Evolutionary conservation across 2,888 invertebrate species (phyloP), one percentile per base, ranked within the genome.

Genomic region (Homarus gammarus): DNA sequence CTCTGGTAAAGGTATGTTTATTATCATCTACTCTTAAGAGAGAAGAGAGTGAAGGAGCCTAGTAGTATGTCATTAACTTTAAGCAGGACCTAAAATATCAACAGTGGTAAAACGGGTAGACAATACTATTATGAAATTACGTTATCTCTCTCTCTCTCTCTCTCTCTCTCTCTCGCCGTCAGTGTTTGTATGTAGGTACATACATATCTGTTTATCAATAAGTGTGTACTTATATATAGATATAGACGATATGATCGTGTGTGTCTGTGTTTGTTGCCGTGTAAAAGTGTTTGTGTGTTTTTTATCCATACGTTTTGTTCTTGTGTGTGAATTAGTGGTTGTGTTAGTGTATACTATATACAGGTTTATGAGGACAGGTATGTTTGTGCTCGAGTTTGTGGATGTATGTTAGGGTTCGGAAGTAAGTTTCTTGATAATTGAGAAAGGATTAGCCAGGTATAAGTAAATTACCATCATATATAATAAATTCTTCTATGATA

Each of bases 361-460:
- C 38, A 77, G 33, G 27, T 77, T 77, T 77, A 77, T 77, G 38
- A 38, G 38, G 33, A n/a, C 38, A 77, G 33, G 38, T 77, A 77
- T 77, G 38, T 36, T 12, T 36, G 44, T 36, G 38, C 8, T 22
- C 8, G 38, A 5, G 38, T 36, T 18, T 36, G 38, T 77, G 38
- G 2, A 38, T 77, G 38, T 77, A 38, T 77, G 44, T 77, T 15
- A 27, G 36, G 27, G 6, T 70, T 15, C 6, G 1, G 1, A 27
- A 27, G 36, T 70, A 22, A 18, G n/a, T n/a, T n/a, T n/a, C n/a
- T n/a, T n/a, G n/a, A n/a, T n/a, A n/a, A n/a, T n/a, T n/a, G n/a
- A n/a, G n/a, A n/a, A n/a, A n/a, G n/a, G n/a, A n/a, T n/a, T n/a
- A n/a, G n/a, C n/a, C n/a, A n/a, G n/a, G n/a, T n/a, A n/a, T n/a